These are phyloP conservation scores for Panthera uncia DNA, from an alignment of 2,113 vertebrate genomes.

Conservation along the genomic window DNA sequence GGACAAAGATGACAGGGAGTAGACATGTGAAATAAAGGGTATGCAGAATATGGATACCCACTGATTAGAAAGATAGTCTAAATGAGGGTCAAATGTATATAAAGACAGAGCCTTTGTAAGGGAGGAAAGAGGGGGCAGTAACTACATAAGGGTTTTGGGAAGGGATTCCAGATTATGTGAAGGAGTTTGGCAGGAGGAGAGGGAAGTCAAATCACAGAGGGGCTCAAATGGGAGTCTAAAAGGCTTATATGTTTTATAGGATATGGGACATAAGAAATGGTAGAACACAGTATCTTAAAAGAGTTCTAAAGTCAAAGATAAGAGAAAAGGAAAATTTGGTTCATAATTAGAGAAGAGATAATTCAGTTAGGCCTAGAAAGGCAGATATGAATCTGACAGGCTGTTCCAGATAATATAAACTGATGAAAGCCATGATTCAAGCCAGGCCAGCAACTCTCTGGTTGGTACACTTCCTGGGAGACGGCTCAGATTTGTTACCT, in stretches of 20 bases:
- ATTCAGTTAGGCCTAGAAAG: constrained; percentile 23
- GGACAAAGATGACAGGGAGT: background rate
- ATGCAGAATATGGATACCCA: background rate
- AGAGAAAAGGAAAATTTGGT: constrained; percentile 28
- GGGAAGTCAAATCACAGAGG: background rate
- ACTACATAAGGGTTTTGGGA: background rate
- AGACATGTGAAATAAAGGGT: background rate
- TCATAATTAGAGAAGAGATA: constrained; percentile 22
- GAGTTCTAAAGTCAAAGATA: constrained; percentile 39
- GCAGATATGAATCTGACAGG: background rate
- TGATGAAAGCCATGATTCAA: constrained; percentile 10
- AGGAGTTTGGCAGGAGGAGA: background rate
- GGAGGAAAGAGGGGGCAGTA: background rate
- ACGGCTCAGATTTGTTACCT: background rate
- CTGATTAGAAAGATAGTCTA: background rate
- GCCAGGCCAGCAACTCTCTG: background rate
- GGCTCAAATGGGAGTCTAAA: background rate
- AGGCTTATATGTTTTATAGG: background rate
- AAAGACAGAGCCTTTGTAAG: background rate
- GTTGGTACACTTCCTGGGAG: background rate
- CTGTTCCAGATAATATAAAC: background rate
- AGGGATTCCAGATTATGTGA: background rate
- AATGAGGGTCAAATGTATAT: background rate
- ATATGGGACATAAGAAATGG: background rate
- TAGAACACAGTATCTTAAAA: background rate